Base-by-base conservation (phyloP, 2,797 vertebrate genomes). In the Craterocephalus amniculus region DNA sequence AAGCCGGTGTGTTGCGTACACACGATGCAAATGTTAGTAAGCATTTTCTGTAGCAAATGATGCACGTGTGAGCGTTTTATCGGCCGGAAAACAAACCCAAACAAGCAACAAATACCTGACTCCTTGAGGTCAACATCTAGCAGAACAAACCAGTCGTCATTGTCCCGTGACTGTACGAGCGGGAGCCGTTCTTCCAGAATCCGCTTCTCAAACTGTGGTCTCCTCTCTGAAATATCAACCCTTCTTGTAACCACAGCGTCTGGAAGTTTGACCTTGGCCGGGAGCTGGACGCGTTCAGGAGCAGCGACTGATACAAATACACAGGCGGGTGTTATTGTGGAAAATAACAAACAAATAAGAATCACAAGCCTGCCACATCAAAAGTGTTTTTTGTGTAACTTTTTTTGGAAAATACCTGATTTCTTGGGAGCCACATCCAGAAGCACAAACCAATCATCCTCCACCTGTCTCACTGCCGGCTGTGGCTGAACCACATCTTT, bases 91-190 rank as follows among this genome's bases (percentile, higher is more conserved):
- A 16, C 38, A 76, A 74, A 58, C 5, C 69, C 59, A 52, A 69
- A 60, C 16, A 27, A 38, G 24, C n/a, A 1, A 29, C 55, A 55
- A 77, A 81, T 90, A 94, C 92, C 92, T 92, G 87, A 79, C 83
- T 85, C 66, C 82, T 79, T 88, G 68, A 49, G 66, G 31, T 48
- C 83, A 85, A 40, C 55, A 58, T 93, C 91, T 43, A 94, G 87
- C 5, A 94, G 83, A 80, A 88, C 74, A 91, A 93, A 95, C 94
- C 95, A 95, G 66, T 94, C 92, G 63, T 91, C 91, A 62, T 60
- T 60, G 75, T 76, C 67, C 58, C 81, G 80, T 40, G 80, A 88
- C 14, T 76, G 72, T 29, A 68, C 9, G 32, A 57, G 29, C 1
- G 67, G 81, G 40, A 4, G 74, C 74, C 89, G 88, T 83, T 91